Conservation (phyloP, 2,888 invertebrate species). For the Tetragonula carbonaria region DNA sequence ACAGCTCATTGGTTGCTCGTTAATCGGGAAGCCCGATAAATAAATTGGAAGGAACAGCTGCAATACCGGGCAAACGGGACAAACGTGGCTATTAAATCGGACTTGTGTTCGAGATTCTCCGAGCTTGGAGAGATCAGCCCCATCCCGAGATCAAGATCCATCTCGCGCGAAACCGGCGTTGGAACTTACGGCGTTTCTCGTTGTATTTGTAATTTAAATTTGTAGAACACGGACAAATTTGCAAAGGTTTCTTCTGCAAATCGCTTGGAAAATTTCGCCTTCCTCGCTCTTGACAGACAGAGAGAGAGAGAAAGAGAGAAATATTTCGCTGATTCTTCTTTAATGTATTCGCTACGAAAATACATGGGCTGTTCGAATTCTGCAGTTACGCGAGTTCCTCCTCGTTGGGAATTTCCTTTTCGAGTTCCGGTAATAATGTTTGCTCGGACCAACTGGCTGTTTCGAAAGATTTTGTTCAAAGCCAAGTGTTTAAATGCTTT, state of each 20-base stretch:
- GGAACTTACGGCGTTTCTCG: neutral
- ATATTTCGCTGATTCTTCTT: neutral
- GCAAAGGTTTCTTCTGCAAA: neutral
- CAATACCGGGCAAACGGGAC: neutral
- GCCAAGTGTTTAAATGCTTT: too few species aligned
- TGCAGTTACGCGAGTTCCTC: neutral
- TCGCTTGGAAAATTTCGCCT: neutral
- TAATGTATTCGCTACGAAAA: neutral
- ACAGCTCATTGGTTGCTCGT: slow-evolving; percentile 26
- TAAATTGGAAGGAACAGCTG: slow-evolving; percentile 33
- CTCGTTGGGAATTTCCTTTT: neutral
- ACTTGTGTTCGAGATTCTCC: neutral
- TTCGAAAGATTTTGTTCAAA: too few species aligned
- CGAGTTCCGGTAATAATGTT: neutral
- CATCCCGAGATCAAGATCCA: neutral
- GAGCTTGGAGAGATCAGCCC: neutral
- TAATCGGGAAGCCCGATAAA: slow-evolving; percentile 38
- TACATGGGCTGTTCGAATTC: neutral
- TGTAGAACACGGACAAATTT: slow-evolving; percentile 6
- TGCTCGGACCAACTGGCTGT: too few species aligned
- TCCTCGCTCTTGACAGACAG: neutral
- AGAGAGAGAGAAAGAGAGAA: neutral
- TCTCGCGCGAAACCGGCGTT: neutral
- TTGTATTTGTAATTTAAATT: slow-evolving; percentile 44
- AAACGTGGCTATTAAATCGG: slow-evolving; percentile 26